Percentiles rank a stretch among this genome's conserved stretches.
Conservation (phyloP, 2,797 vertebrate species). For the Bradypodion pumilum region DNA sequence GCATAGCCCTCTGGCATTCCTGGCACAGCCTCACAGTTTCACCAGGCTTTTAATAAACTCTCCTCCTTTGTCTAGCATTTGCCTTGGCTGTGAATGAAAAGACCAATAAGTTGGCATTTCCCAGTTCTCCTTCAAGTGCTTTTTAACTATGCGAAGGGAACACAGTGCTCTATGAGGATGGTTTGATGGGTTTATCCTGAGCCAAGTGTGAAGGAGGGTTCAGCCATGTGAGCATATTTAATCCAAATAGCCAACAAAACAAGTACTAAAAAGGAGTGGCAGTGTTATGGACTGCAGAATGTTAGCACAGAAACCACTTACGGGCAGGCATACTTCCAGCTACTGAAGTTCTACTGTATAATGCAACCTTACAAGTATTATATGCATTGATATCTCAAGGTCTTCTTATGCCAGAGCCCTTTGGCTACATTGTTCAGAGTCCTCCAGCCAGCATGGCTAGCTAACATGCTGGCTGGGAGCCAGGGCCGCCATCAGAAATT, state of each 20-base stretch:
- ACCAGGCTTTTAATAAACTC: constrained; percentile 24
- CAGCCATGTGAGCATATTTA: not conserved
- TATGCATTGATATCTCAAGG: not conserved
- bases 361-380: not conserved
- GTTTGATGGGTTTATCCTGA: constrained; percentile 6
- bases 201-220: not conserved
- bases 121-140: constrained; percentile 15
- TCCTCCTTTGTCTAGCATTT: constrained; percentile 48
- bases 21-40: constrained; percentile 28
- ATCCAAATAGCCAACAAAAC: not conserved
- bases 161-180: not conserved
- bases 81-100: constrained; percentile 49
- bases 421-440: too few species aligned
- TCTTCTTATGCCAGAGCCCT: not conserved
- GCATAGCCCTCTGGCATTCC: not conserved
- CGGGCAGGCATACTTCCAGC: not conserved
- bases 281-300: not conserved
- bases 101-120: constrained; percentile 42
- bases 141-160: constrained; percentile 4
- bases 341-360: not conserved
- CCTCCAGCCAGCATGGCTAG: too few species aligned
- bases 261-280: not conserved
- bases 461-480: too few species aligned
- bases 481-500: too few species aligned
- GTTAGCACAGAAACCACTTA: not conserved